phyloP scores from a whole-genome alignment of 2,113 vertebrate genomes.

The Nibea coibor region DNA sequence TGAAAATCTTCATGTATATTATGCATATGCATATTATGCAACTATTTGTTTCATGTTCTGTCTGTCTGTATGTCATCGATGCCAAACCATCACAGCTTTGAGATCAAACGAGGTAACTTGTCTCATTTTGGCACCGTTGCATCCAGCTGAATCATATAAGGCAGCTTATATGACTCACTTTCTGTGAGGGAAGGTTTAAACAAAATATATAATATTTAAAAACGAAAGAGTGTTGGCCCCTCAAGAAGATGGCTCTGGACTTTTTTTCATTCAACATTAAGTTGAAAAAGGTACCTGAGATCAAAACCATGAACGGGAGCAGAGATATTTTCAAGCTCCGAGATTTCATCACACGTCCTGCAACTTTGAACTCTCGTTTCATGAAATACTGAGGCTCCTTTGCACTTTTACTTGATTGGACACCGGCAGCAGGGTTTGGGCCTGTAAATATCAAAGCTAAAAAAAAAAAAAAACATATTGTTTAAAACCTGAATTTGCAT shows the following conservation, averaged over 20 bases:
- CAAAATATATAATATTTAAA: too few relatives aligned
- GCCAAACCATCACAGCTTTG: too few relatives aligned
- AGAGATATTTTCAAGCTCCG: conserved; percentile 41
- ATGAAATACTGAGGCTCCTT: conserved; percentile 48
- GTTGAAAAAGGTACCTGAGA: conserved; percentile 21
- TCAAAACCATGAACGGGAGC: conserved; percentile 31
- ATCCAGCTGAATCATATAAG: conserved; percentile 7
- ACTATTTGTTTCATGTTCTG: not conserved
- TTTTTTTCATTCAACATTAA: conserved; percentile 26
- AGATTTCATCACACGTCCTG: conserved; percentile 47
- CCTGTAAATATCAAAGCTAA: conserved; percentile 8
- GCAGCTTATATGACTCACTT: conserved; percentile 21
- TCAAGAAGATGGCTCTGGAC: conserved; percentile 14
- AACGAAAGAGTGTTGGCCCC: conserved; percentile 12
- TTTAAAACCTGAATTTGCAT: not conserved
- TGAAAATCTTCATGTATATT: not conserved
- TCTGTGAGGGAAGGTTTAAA: conserved; percentile 7
- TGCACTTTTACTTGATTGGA: conserved; percentile 26
- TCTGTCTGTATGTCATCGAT: not conserved
- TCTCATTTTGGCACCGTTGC: conserved; percentile 32
- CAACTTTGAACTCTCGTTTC: conserved; percentile 49
- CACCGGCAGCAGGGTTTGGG: not conserved
- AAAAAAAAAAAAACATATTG: not conserved
- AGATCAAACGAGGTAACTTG: not conserved
- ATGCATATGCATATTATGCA: too few relatives aligned